A percentile compares a stretch with the other conserved stretches of the same genome.
Conservation (phyloP, 2,113 vertebrate genomes). For the Semicossyphus pulcher region DNA sequence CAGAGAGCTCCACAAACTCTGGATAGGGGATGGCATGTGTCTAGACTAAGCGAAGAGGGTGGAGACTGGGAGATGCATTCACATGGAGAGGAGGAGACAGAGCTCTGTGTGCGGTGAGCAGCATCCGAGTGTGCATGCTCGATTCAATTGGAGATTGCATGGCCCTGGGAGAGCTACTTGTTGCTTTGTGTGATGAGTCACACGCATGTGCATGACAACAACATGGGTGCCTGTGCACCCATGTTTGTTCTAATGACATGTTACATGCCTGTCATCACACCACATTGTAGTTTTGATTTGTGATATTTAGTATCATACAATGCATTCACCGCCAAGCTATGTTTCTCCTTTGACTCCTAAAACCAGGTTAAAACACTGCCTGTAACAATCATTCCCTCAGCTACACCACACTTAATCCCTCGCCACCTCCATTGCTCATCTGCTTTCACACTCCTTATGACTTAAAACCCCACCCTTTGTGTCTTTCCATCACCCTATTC, state of each 20-base stretch:
- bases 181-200: slow-evolving; percentile 59
- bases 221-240: slow-evolving; percentile 3
- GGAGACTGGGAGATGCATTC: slow-evolving; percentile 70
- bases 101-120: slow-evolving; percentile 53
- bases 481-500: slow-evolving; percentile 3
- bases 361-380: neutral
- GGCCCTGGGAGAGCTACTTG: slow-evolving; percentile 57
- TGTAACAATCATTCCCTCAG: slow-evolving; percentile 10
- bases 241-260: neutral
- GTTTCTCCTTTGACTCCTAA: neutral
- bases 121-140: slow-evolving; percentile 59
- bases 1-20: slow-evolving; percentile 62
- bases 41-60: slow-evolving; percentile 65
- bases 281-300: slow-evolving; percentile 10
- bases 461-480: slow-evolving; percentile 7
- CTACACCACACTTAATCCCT: neutral
- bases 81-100: slow-evolving; percentile 73
- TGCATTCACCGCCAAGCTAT: neutral
- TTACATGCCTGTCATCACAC: neutral
- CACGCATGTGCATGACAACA: slow-evolving; percentile 26
- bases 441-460: neutral
- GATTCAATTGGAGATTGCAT: slow-evolving; percentile 63
- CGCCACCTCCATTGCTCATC: neutral
- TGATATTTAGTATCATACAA: neutral
- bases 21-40: slow-evolving; percentile 61